Percentiles rank a stretch among this genome's conserved stretches.
Evolutionary conservation across 2,888 invertebrate genomes (phyloP).

Genomic region (Heliconius ethilla): DNA sequence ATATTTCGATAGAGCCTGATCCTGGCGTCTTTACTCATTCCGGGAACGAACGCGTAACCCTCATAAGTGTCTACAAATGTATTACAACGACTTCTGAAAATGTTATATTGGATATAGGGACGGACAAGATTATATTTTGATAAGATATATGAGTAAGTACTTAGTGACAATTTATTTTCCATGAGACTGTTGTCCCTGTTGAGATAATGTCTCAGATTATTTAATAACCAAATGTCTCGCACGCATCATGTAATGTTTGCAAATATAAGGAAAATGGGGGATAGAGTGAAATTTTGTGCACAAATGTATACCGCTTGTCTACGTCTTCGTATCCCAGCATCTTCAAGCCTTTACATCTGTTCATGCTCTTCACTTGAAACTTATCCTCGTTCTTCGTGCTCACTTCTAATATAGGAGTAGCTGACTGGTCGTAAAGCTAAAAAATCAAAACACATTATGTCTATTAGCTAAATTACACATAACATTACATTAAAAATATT

Average conservation of each 20-base stretch:
- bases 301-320: slow-evolving; percentile 53
- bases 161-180: no score
- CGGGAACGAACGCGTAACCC: slow-evolving; percentile 86
- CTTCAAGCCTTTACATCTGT: slow-evolving; percentile 56
- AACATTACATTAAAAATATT: not conserved
- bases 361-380: slow-evolving; percentile 59
- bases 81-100: slow-evolving; percentile 83
- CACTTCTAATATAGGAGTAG: slow-evolving; percentile 50
- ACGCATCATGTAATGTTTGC: not conserved
- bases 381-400: slow-evolving; percentile 54
- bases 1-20: slow-evolving; percentile 87
- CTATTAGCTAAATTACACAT: not conserved
- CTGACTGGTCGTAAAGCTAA: slow-evolving; percentile 62
- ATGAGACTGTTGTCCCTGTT: no score
- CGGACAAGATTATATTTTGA: no score
- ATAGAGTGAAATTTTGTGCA: not conserved
- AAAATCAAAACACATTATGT: slow-evolving; percentile 27
- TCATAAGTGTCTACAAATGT: slow-evolving; percentile 86
- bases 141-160: no score
- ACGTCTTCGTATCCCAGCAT: slow-evolving; percentile 57
- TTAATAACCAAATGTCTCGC: not conserved
- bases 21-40: slow-evolving; percentile 74
- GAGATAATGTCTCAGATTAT: no score
- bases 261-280: not conserved
- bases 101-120: not conserved